Percentiles rank a stretch among this genome's conserved stretches.
phyloP scores from a whole-genome alignment of 2,113 vertebrate species.

The Sturnira hondurensis region DNA sequence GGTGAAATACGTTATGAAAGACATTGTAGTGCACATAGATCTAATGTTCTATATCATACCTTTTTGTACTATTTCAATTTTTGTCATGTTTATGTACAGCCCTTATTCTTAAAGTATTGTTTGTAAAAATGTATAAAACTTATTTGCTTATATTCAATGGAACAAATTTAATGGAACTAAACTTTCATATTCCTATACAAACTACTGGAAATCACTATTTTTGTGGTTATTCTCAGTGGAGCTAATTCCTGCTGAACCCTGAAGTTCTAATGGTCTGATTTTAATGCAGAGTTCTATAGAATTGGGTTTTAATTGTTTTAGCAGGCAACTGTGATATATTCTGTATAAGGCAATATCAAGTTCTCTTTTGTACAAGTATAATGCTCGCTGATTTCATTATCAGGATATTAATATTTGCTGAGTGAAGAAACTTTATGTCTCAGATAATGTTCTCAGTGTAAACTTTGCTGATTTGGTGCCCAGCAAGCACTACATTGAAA shows the following conservation, averaged over 20 bases:
- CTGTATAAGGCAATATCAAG: not conserved
- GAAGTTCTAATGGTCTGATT: not conserved
- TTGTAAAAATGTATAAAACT: not conserved
- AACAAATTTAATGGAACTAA: not conserved
- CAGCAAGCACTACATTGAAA: not conserved
- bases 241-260: not conserved
- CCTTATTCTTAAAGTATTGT: not conserved
- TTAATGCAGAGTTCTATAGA: constrained; percentile 26
- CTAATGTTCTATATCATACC: not conserved
- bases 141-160: not conserved
- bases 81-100: not conserved
- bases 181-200: not conserved
- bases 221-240: not conserved
- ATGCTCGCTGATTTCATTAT: not conserved
- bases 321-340: not conserved
- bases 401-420: not conserved
- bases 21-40: not conserved
- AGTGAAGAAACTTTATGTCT: constrained; percentile 14
- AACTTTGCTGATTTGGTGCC: not conserved
- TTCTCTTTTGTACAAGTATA: not conserved
- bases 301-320: constrained; percentile 27
- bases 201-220: not conserved
- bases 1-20: not conserved
- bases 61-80: not conserved
- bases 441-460: constrained; percentile 6